Percentiles rank a stretch among this genome's conserved stretches.
Conservation (phyloP, 1,140 invertebrate species). For the Heterodera carotae region DNA sequence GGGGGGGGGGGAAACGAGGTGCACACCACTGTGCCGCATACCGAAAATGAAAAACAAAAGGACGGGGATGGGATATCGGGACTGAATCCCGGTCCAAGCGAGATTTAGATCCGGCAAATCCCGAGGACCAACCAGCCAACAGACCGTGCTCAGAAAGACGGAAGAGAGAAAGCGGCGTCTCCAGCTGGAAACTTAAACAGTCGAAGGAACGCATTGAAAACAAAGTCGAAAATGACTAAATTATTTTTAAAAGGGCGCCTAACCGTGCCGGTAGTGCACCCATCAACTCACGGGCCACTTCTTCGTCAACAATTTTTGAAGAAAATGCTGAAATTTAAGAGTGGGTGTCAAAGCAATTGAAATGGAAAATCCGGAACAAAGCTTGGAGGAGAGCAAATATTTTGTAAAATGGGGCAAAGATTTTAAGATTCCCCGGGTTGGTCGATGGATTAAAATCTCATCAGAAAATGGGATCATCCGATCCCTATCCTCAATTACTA, state of each 20-base stretch:
- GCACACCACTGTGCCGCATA: too few relatives aligned
- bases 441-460: too few relatives aligned
- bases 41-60: too few relatives aligned
- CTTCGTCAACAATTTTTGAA: slow-evolving; percentile 47
- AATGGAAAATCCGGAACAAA: slow-evolving; percentile 4
- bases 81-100: too few relatives aligned
- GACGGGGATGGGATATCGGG: too few relatives aligned
- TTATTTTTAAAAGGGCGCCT: not conserved
- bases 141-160: slow-evolving; percentile 63
- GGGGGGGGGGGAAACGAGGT: too few relatives aligned
- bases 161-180: slow-evolving; percentile 58
- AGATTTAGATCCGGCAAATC: too few relatives aligned
- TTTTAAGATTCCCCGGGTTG: too few relatives aligned
- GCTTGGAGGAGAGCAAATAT: not conserved
- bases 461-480: too few relatives aligned
- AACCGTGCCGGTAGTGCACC: slow-evolving; percentile 44
- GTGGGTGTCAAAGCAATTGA: not conserved
- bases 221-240: not conserved
- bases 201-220: not conserved
- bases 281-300: slow-evolving; percentile 60
- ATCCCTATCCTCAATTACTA: too few relatives aligned
- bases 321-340: slow-evolving; percentile 28
- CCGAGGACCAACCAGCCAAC: too few relatives aligned
- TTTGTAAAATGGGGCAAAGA: not conserved
- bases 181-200: slow-evolving; percentile 54